Evolutionary conservation across 1,140 invertebrate genomes (phyloP), one percentile per base, ranked within the genome.

Genomic region (Brachionus koreanus): DNA sequence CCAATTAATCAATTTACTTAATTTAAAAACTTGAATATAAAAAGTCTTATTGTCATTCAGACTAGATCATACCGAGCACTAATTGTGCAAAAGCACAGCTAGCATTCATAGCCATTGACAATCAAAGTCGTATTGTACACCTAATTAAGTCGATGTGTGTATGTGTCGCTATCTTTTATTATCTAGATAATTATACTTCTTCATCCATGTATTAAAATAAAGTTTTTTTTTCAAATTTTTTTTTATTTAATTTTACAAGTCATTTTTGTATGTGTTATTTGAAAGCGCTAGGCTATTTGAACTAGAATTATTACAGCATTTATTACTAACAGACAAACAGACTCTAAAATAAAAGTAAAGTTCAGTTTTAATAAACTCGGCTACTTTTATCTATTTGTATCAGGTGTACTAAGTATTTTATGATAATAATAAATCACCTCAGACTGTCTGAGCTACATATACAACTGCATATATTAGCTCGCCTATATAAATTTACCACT

Each of bases 371-470:
- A 29, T 29, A 29, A 29, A 25, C 6, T 57, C 49, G 49, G 49
- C 49, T 9, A 9, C 1, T 49, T 49, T 49, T 16, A 49, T n/a
- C 13, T 49, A 16, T 49, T 49, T 57, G n/a, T 5, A 23, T 57
- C 49, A 57, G 16, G 49, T 57, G 49, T 23, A 57, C 19, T 57
- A 57, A 57, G 49, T 57, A 57, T 57, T 57, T 57, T 57, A 57
- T 57, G 49, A 57, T 57, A 57, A 57, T 57, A 57, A 57, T 57
- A 57, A 57, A 57, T 57, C 49, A 57, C 49, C 49, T 57, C 49
- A 57, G 49, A 57, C 49, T 57, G 49, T 57, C 49, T 57, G 19
- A 19, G 5, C 16, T 57, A 57, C n/a, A 9, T n/a, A 52, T 57
- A 29, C 29, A 29, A 29, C 29, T 29, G 49, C 49, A 57, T 57